Evolutionary conservation across 2,113 vertebrate species (phyloP), one percentile per base, ranked within the genome.

Genomic region (Hippocampus guttulatus): DNA sequence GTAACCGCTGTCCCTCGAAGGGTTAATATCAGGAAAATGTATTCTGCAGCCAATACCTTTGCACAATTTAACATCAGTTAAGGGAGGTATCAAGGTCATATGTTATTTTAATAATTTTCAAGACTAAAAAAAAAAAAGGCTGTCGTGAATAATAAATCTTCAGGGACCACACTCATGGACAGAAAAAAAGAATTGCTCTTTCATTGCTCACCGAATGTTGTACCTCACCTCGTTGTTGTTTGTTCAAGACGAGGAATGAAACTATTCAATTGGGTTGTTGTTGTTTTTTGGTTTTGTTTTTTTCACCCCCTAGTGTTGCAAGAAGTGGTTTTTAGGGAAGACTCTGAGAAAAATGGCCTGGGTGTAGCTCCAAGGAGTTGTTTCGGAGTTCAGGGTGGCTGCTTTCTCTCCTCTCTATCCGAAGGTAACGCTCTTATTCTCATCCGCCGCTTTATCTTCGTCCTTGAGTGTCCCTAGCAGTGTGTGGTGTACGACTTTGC

Each of bases 321-420:
- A 90, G 92, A 92, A 88, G 89, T 93, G 89, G 89, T 93, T 84
- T 93, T 93, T 88, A 91, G 92, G 84, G 92, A 93, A 91, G 92
- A 92, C 85, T 92, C 92, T 68, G 91, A 92, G 90, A 92, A 93
- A 82, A 91, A 89, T 84, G 88, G 91, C 79, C 81, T 92, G 88
- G 92, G 90, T 71, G 90, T 93, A 82, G 89, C 92, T 81, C 92
- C 88, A 60, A 83, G 91, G 85, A 93, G 92, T 87, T 93, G 92
- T 91, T 93, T 93, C 85, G 92, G 92, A 79, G 92, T 92, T 84
- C 92, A 93, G 89, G 92, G 92, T 85, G 92, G 92, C 90, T 93
- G 92, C 89, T 93, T 93, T 91, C 91, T 93, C 73, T 91, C 92
- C 21, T 91, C 92, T 86, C 92, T 93, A 61, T 92, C 90, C 86